phyloP scores from a whole-genome alignment of 2,113 vertebrate genomes.

The Campylorhamphus procurvoides region DNA sequence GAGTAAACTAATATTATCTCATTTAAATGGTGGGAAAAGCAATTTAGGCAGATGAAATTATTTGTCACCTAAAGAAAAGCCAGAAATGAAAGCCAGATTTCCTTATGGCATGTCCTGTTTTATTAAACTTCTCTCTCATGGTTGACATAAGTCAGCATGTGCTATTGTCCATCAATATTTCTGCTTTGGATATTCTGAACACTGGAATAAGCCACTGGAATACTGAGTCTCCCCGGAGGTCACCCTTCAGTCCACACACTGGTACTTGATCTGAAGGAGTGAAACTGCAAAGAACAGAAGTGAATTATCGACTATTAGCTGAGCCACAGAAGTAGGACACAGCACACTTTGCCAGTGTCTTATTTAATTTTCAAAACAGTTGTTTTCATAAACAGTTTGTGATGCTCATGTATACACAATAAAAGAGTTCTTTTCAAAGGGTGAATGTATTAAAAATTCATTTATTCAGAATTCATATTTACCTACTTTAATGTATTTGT shows the following conservation, averaged over 20 bases:
- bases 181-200: not conserved
- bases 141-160: not conserved
- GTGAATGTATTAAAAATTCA: constrained; percentile 42
- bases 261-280: not conserved
- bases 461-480: constrained; percentile 59
- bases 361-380: constrained; percentile 35
- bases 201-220: not conserved
- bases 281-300: not conserved
- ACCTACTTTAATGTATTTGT: constrained; percentile 48
- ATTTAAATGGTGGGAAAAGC: constrained; percentile 27
- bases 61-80: constrained; percentile 13
- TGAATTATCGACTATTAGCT: not conserved
- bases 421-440: constrained; percentile 47
- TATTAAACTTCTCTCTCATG: not conserved
- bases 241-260: not conserved
- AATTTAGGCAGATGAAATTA: not conserved
- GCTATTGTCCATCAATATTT: not conserved
- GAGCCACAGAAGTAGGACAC: constrained; percentile 27
- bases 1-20: not conserved
- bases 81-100: constrained; percentile 15
- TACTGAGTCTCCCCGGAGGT: not conserved
- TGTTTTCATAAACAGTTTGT: constrained; percentile 48
- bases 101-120: not conserved
- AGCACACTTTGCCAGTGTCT: not conserved
- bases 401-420: constrained; percentile 20